Base-by-base conservation (phyloP, 2,888 invertebrate genomes). In the Andrena flavipes region DNA sequence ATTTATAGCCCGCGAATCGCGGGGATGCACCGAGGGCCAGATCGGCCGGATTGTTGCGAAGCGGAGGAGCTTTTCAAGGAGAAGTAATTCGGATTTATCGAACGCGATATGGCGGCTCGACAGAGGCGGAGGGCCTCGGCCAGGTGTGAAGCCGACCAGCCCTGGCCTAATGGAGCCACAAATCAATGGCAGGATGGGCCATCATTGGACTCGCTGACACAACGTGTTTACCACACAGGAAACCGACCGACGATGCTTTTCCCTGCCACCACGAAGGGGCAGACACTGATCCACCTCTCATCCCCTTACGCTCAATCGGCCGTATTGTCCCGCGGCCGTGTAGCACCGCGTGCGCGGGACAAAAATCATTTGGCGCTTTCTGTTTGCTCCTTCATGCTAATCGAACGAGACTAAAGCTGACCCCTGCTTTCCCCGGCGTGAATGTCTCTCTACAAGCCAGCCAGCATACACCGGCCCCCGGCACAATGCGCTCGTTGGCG, bases 121-220 rank as follows among this genome's bases (percentile, higher is more conserved):
- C 65, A 67, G 69, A 68, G 72, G 71, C 1, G 42, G 75, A 68
- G 65, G 82, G 69, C 68, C 69, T 56, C 71, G 86, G 86, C 92
- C 92, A 92, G 91, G 90, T 89, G 91, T 86, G 90, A 91, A 88
- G 63, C 65, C 89, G 89, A 89, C 89, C 87, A 90, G 91, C 91
- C 92, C 91, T 90, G 89, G 93, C 91, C 92, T 93, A 93, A 93
- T 93, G 91, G 92, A 93, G 92, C 93, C 87, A 92, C 93, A 93
- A 93, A 93, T 93, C 93, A 93, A 93, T 92, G 90, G 88, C 73
- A 87, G 91, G 91, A 92, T 91, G 91, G 91, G 89, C 89, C 91
- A 91, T 93, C 92, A 92, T 93, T 93, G 92, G 92, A 91, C 92
- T 90, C 85, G 90, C 91, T 90, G 91, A 92, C 90, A 91, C 89